Evolutionary conservation across 1,140 invertebrate species (phyloP).

Genomic region (Drosophila quadrilineata): DNA sequence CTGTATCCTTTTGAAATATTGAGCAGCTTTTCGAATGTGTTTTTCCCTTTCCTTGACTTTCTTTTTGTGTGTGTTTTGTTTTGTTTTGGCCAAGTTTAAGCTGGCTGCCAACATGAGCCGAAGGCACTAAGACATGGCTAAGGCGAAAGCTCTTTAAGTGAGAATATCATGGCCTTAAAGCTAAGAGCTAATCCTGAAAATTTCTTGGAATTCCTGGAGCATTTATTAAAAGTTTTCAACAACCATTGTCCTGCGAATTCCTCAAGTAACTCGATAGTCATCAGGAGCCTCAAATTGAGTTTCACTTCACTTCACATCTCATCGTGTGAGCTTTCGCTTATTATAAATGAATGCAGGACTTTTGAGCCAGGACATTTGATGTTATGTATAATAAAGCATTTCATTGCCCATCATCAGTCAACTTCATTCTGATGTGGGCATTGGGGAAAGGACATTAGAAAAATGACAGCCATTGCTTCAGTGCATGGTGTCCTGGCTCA

Average conservation of each 20-base stretch:
- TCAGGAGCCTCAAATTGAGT: too few relatives aligned
- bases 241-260: too few relatives aligned
- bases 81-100: constrained; percentile 1
- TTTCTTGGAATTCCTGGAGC: too few relatives aligned
- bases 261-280: too few relatives aligned
- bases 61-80: background rate
- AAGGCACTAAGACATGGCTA: background rate
- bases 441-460: background rate
- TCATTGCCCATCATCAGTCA: constrained; percentile 30
- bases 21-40: constrained; percentile 14
- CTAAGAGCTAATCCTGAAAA: too few relatives aligned
- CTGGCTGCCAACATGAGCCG: background rate
- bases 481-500: background rate
- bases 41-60: background rate
- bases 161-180: too few relatives aligned
- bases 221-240: too few relatives aligned
- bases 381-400: constrained; percentile 31
- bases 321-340: background rate
- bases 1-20: constrained; percentile 60
- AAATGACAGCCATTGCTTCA: constrained; percentile 28
- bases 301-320: background rate
- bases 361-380: constrained; percentile 5
- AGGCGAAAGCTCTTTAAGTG: too few relatives aligned
- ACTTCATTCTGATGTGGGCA: background rate
- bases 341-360: constrained; percentile 28